Percentiles rank a stretch among this genome's conserved stretches.
These are phyloP conservation scores for Empidonax traillii DNA, from an alignment of 2,113 vertebrate species.

Conservation along the genomic window DNA sequence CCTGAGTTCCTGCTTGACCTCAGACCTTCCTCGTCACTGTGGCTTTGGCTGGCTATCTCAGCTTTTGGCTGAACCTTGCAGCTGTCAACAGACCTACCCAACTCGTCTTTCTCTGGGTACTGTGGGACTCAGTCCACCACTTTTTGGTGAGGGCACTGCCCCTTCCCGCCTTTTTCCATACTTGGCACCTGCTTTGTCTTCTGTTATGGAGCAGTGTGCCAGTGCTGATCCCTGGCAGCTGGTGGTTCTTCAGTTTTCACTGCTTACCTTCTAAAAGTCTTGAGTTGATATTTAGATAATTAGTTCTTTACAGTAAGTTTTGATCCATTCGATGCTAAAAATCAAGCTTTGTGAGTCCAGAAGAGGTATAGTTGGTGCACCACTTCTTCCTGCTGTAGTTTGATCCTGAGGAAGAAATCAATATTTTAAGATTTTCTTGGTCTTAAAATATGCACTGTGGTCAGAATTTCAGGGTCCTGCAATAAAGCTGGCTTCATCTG, in stretches of 20 bases:
- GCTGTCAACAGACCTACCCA: background rate
- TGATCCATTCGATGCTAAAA: background rate
- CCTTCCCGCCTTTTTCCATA: fast-evolving
- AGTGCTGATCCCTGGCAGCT: background rate
- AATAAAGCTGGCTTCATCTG: background rate
- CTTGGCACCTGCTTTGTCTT: background rate
- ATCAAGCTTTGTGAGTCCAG: background rate
- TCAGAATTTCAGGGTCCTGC: background rate
- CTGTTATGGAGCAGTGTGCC: fast-evolving
- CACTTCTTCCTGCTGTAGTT: background rate
- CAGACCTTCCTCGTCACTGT: background rate
- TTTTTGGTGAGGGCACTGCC: background rate
- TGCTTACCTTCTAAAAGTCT: background rate
- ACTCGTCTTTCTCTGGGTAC: background rate
- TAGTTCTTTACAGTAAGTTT: background rate
- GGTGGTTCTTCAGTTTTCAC: background rate
- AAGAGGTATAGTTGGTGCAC: fast-evolving
- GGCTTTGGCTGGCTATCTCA: background rate
- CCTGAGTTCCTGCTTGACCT: background rate
- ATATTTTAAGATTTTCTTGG: background rate
- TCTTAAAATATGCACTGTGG: background rate
- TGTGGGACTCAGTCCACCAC: background rate
- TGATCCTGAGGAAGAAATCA: background rate
- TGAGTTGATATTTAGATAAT: background rate
- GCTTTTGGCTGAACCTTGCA: background rate